phyloP scores from a whole-genome alignment of 2,797 vertebrate species.

The Spinibarbus caldwelli region DNA sequence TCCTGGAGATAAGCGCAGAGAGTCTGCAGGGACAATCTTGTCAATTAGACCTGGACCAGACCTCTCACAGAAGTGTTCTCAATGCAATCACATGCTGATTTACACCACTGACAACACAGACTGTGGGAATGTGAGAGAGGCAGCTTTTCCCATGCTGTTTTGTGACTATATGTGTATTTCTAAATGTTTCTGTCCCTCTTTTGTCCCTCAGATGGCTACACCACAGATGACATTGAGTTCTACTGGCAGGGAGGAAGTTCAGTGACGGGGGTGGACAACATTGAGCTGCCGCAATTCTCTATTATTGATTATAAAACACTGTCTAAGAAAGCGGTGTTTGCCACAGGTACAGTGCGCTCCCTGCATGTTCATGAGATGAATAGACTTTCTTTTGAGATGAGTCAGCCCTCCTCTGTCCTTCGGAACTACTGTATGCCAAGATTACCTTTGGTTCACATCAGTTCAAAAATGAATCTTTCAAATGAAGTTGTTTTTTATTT shows the following conservation, averaged over 20 bases:
- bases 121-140: conserved; percentile 27
- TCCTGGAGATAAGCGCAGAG: conserved; percentile 34
- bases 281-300: conserved; percentile 93
- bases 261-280: conserved; percentile 92
- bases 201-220: conserved; percentile 86
- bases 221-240: conserved; percentile 95
- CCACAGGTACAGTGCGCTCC: conserved; percentile 82
- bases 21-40: conserved; percentile 46
- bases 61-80: conserved; percentile 36
- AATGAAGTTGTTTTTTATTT: too few species aligned
- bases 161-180: neutral
- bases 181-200: neutral
- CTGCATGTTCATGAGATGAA: neutral
- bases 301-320: conserved; percentile 93
- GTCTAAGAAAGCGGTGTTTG: conserved; percentile 91
- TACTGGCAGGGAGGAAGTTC: conserved; percentile 92
- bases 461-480: too few species aligned
- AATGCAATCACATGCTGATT: conserved; percentile 46
- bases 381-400: conserved; percentile 17
- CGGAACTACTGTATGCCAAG: neutral
- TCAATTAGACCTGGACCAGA: conserved; percentile 40
- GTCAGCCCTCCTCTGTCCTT: neutral
- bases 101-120: conserved; percentile 45
- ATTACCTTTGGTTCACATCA: neutral
- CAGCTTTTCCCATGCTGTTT: neutral